These are phyloP conservation scores for Odontomachus brunneus DNA, from an alignment of 1,140 invertebrate species.

Conservation along the genomic window DNA sequence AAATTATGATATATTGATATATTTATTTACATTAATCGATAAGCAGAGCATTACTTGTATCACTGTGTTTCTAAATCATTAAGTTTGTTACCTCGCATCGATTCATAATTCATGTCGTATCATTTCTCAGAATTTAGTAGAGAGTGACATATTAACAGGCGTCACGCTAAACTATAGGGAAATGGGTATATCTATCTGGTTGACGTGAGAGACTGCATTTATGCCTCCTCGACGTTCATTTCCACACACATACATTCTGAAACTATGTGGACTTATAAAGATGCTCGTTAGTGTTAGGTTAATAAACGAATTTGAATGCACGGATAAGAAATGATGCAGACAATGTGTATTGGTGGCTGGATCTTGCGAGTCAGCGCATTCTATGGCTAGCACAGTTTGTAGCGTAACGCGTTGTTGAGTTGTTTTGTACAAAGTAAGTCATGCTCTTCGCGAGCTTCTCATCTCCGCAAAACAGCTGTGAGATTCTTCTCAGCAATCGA, in stretches of 20 bases:
- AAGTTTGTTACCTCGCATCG: constrained; percentile 73
- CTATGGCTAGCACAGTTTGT: constrained; percentile 60
- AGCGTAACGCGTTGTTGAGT: constrained; percentile 64
- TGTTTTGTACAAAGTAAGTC: constrained; percentile 47
- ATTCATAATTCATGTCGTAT: constrained; percentile 76
- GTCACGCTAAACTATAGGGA: constrained; percentile 55
- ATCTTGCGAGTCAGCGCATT: constrained; percentile 76
- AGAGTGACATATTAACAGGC: constrained; percentile 66
- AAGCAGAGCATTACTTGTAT: constrained; percentile 75
- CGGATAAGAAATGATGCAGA: constrained; percentile 80
- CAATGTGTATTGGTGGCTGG: constrained; percentile 87
- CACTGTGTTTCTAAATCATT: constrained; percentile 76
- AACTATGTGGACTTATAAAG: constrained; percentile 58
- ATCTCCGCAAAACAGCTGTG: constrained; percentile 58
- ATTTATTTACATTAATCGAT: constrained; percentile 76
- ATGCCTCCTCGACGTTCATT: constrained; percentile 64
- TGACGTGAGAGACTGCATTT: constrained; percentile 70
- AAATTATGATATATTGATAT: constrained; percentile 69
- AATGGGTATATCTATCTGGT: constrained; percentile 51
- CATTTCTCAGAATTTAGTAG: constrained; percentile 74
- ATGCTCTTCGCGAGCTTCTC: constrained; percentile 51
- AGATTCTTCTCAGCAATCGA: constrained; percentile 47
- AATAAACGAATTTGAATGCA: constrained; percentile 47
- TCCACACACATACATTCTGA: constrained; percentile 37
- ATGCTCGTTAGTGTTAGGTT: constrained; percentile 56